These are phyloP conservation scores for Tridacna gigas DNA, from an alignment of 2,888 invertebrate genomes.

Conservation along the genomic window DNA sequence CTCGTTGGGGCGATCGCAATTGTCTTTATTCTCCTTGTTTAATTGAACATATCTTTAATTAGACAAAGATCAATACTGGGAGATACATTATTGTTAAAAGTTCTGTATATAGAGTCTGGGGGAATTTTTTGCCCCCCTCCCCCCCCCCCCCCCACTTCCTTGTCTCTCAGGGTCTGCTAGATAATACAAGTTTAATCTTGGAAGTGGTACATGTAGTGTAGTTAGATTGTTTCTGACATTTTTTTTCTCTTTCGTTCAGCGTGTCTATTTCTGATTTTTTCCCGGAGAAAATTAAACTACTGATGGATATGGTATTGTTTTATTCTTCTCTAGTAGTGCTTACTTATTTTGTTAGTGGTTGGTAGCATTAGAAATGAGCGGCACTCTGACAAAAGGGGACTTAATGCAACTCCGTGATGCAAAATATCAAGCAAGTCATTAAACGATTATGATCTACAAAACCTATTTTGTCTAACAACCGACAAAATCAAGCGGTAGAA, in stretches of 20 bases:
- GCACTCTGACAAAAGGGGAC: too few species aligned
- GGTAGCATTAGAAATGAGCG: too few species aligned
- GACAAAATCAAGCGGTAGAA: too few species aligned
- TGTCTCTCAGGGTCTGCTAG: background rate
- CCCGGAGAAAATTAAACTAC: background rate
- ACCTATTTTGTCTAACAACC: too few species aligned
- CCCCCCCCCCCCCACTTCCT: background rate
- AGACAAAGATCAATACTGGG: constrained; percentile 8
- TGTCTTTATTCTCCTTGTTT: constrained; percentile 22
- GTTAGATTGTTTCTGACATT: constrained; percentile 3
- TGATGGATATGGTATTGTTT: constrained; percentile 1
- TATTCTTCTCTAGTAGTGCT: too few species aligned
- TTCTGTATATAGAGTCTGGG: too few species aligned
- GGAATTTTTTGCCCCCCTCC: too few species aligned
- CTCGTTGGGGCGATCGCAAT: constrained; percentile 23
- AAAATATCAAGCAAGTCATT: too few species aligned
- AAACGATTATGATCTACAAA: too few species aligned
- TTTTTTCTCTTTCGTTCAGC: background rate
- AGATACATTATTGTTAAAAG: constrained; percentile 6
- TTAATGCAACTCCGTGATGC: too few species aligned
- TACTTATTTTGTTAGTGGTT: too few species aligned
- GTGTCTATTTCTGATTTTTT: background rate
- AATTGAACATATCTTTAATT: constrained; percentile 32
- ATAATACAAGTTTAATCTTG: constrained; percentile 3
- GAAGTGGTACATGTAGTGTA: background rate